These are phyloP conservation scores for Balaenoptera acutorostrata DNA, from an alignment of 2,113 vertebrate species.

Conservation along the genomic window DNA sequence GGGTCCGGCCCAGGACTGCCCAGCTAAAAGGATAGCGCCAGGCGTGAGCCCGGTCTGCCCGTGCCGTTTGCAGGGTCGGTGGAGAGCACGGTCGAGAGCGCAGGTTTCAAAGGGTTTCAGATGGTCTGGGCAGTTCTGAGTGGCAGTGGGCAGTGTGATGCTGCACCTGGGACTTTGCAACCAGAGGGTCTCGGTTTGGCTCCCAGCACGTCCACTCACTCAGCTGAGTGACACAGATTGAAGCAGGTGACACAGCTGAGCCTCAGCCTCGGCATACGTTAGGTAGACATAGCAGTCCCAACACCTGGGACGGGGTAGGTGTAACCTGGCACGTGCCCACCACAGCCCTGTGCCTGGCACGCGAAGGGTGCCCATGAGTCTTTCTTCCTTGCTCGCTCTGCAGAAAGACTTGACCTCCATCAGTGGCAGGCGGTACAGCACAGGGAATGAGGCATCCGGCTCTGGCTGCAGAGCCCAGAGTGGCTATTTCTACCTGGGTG, in stretches of 20 bases:
- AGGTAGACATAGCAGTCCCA: accelerated
- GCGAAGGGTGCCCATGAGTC: accelerated
- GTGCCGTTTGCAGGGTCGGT: accelerated
- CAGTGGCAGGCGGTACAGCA: accelerated
- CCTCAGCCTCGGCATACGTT: accelerated
- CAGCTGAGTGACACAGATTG: background rate
- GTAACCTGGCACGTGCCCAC: accelerated
- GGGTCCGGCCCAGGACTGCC: background rate
- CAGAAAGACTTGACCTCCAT: accelerated
- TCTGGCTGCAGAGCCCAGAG: too few relatives aligned
- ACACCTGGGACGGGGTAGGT: accelerated
- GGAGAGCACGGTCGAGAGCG: accelerated
- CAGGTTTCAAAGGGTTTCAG: accelerated
- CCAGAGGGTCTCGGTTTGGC: background rate
- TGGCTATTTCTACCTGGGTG: background rate
- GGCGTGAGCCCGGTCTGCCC: accelerated
- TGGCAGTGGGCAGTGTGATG: accelerated
- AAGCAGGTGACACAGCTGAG: background rate
- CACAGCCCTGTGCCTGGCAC: accelerated
- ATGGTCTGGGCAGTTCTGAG: accelerated
- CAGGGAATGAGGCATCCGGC: accelerated
- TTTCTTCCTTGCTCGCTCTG: background rate
- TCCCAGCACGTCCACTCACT: accelerated
- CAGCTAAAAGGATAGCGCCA: accelerated
- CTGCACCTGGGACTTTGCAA: background rate